A percentile compares a stretch with the other conserved stretches of the same genome.
Evolutionary conservation across 2,113 vertebrate species (phyloP).

Genomic region (Bothrops jararaca): DNA sequence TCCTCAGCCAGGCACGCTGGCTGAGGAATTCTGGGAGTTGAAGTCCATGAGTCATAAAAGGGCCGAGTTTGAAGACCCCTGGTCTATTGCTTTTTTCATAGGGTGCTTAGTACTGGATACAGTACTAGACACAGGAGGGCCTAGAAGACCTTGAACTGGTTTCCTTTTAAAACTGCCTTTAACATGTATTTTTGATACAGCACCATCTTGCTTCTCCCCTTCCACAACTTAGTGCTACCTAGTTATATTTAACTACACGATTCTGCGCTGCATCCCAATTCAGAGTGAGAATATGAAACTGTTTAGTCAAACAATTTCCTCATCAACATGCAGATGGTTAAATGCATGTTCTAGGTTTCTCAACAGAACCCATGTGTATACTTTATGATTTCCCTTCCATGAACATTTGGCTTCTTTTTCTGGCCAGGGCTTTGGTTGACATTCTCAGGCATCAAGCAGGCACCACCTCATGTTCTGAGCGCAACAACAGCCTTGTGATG

Average conservation of each 20-base stretch:
- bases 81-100: not conserved
- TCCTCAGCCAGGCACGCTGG: too few species aligned
- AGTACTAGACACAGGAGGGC: not conserved
- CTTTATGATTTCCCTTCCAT: not conserved
- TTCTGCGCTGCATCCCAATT: not conserved
- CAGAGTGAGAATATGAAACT: not conserved
- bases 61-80: not conserved
- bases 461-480: slow-evolving; percentile 79
- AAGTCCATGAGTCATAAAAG: not conserved
- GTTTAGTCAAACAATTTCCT: not conserved
- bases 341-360: not conserved
- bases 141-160: not conserved
- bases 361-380: not conserved
- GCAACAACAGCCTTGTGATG: slow-evolving; percentile 84
- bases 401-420: not conserved
- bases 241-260: not conserved
- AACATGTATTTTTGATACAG: not conserved
- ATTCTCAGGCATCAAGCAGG: slow-evolving; percentile 87
- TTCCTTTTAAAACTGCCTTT: not conserved
- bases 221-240: not conserved
- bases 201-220: not conserved
- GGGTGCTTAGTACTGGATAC: not conserved
- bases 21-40: not conserved
- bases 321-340: too few species aligned
- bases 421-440: slow-evolving; percentile 83